A percentile compares a stretch with the other conserved stretches of the same genome.
Conservation (phyloP, 2,888 invertebrate genomes). For the Caenorhabditis zanzibari region DNA sequence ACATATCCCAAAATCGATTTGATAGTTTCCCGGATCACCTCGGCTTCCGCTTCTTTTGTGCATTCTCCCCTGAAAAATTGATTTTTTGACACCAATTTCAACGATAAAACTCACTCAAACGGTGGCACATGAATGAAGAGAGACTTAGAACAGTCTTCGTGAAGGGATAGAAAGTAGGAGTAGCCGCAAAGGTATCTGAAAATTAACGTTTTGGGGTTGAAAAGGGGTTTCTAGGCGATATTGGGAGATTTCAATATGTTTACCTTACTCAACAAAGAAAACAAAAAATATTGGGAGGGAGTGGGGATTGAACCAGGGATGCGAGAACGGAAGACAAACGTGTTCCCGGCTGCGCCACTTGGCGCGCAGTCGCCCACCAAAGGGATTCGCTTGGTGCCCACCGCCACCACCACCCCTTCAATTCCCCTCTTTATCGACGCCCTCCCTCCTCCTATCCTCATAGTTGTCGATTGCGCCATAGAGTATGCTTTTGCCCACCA, state of each 20-base stretch:
- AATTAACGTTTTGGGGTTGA: not conserved
- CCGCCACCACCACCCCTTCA: not conserved
- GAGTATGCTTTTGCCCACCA: not conserved
- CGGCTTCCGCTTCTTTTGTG: conserved; percentile 41
- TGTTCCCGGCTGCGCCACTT: not conserved
- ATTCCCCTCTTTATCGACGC: not conserved
- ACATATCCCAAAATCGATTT: conserved; percentile 5
- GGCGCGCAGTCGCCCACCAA: not conserved
- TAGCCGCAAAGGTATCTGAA: conserved; percentile 74
- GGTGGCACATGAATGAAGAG: conserved; percentile 75
- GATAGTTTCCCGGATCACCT: conserved; percentile 43
- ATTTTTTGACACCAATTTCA: too few relatives aligned
- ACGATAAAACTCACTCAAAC: conserved; percentile 58
- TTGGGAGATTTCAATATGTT: not conserved
- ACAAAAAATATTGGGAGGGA: not conserved
- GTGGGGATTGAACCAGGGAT: not conserved
- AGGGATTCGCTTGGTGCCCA: not conserved
- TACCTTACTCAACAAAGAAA: not conserved
- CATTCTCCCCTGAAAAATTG: conserved; percentile 11
- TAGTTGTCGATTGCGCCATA: too few relatives aligned
- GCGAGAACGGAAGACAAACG: not conserved
- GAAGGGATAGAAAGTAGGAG: conserved; percentile 73
- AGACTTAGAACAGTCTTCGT: conserved; percentile 61
- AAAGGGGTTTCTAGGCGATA: too few relatives aligned
- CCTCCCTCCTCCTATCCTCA: not conserved